A percentile compares a stretch with the other conserved stretches of the same genome.
phyloP scores from a whole-genome alignment of 2,888 invertebrate genomes.

The Latrodectus hesperus region DNA sequence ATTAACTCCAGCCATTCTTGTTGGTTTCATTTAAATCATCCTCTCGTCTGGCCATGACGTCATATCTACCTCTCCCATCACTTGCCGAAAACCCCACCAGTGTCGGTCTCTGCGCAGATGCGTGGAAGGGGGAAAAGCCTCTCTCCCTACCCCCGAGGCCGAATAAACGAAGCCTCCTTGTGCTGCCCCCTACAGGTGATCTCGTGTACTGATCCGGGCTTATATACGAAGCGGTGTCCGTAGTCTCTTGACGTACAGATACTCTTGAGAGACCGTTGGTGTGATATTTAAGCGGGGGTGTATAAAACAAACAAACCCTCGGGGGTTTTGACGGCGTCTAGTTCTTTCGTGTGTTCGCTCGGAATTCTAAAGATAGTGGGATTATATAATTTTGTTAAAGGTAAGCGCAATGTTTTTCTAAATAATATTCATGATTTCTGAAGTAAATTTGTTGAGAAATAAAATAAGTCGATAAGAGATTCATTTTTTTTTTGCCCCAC shows the following conservation, averaged over 20 bases:
- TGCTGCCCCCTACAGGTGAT: conserved; percentile 7
- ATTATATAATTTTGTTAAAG: neutral
- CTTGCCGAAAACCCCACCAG: neutral
- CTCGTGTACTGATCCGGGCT: neutral
- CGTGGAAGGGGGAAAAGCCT: neutral
- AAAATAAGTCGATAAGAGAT: neutral
- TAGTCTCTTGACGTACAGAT: conserved; percentile 30
- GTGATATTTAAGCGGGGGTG: conserved; percentile 2
- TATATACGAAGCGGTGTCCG: conserved; percentile 41
- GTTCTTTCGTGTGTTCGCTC: neutral
- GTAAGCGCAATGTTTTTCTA: neutral
- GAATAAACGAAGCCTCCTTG: neutral
- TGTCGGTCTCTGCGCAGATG: conserved; percentile 14
- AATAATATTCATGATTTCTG: neutral
- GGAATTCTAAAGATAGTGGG: neutral
- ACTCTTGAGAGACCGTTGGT: neutral
- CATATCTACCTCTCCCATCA: conserved; percentile 32
- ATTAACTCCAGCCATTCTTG: neutral
- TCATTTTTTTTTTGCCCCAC: neutral
- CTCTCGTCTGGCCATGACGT: conserved; percentile 21
- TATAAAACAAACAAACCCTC: conserved; percentile 5
- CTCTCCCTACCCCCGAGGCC: neutral
- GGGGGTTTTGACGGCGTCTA: neutral
- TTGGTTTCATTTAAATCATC: conserved; percentile 16
- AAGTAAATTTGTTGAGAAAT: neutral